phyloP scores from a whole-genome alignment of 2,888 invertebrate genomes.

The Cryptus armator region DNA sequence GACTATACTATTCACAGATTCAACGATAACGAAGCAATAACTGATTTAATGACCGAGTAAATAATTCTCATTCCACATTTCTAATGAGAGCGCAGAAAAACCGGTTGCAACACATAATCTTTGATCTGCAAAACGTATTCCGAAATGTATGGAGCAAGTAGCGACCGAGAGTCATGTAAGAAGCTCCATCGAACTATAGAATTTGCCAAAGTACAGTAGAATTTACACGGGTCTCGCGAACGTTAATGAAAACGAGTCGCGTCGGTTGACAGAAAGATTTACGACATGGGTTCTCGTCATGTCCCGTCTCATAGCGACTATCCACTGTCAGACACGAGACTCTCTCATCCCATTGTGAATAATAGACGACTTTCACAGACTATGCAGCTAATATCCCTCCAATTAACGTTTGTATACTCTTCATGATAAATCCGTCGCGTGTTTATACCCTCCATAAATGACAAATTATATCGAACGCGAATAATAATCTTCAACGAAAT shows the following conservation, averaged over 20 bases:
- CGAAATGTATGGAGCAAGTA: background rate
- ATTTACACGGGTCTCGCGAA: constrained; percentile 41
- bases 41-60: background rate
- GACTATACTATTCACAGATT: background rate
- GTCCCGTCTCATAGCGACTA: background rate
- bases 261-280: constrained; percentile 61
- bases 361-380: constrained; percentile 63
- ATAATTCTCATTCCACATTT: background rate
- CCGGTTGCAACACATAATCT: background rate
- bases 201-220: constrained; percentile 20
- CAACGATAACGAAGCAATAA: background rate
- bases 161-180: constrained; percentile 6
- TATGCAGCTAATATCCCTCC: background rate
- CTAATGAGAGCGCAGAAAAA: background rate
- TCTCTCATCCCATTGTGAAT: constrained; percentile 63
- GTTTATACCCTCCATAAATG: background rate
- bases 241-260: constrained; percentile 57
- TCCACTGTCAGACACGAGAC: constrained; percentile 6
- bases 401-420: constrained; percentile 29
- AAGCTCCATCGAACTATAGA: background rate
- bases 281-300: constrained; percentile 36
- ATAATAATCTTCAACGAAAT: background rate
- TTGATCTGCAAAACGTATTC: background rate
- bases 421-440: constrained; percentile 10
- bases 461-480: constrained; percentile 14